phyloP scores from a whole-genome alignment of 2,888 invertebrate species.

The Acheta domesticus region DNA sequence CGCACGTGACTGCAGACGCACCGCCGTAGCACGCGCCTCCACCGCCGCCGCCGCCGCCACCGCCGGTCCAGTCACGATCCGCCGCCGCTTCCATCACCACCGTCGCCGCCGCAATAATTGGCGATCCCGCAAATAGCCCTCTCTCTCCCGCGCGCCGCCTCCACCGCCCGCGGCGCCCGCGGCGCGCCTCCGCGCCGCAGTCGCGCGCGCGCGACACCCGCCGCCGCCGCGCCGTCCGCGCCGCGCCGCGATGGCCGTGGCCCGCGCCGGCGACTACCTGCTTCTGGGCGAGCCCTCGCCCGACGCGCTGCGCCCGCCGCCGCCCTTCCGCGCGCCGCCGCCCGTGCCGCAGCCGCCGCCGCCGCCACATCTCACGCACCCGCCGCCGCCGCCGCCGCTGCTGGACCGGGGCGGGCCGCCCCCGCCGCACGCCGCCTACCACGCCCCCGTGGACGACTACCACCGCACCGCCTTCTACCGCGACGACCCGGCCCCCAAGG shows the following conservation, averaged over 20 bases:
- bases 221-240: background rate
- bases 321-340: background rate
- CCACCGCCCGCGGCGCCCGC: background rate
- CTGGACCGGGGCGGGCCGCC: too few relatives aligned
- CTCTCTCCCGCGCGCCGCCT: background rate
- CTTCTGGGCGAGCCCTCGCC: background rate
- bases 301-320: background rate
- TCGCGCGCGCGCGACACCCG: background rate
- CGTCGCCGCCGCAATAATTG: background rate
- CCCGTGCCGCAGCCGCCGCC: background rate
- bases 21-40: background rate
- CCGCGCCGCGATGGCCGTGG: background rate
- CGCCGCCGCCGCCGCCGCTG: background rate
- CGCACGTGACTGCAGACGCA: background rate
- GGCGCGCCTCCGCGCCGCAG: background rate
- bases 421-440: background rate
- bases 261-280: slow-evolving; percentile 4
- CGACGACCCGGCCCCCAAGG: background rate
- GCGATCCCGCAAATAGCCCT: background rate
- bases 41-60: background rate
- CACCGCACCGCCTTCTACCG: background rate
- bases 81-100: background rate
- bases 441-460: background rate
- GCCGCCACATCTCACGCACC: background rate
- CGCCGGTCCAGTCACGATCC: background rate